These are phyloP conservation scores for Columbina picui DNA, from an alignment of 2,113 vertebrate genomes.

Conservation along the genomic window DNA sequence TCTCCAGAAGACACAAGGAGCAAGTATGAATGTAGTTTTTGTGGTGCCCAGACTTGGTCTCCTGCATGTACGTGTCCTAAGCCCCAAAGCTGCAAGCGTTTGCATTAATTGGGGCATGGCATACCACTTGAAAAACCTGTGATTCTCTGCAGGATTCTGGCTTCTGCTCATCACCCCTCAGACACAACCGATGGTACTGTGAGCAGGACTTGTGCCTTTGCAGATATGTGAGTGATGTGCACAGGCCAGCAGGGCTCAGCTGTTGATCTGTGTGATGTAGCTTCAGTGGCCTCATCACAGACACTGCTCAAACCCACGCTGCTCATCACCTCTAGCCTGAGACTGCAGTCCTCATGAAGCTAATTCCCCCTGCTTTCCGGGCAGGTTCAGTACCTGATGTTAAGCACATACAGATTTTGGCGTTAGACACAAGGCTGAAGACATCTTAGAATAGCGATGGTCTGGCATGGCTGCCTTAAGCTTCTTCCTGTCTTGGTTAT, in stretches of 20 bases:
- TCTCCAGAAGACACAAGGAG: background rate
- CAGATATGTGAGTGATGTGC: background rate
- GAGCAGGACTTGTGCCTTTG: background rate
- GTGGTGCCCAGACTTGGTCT: accelerated
- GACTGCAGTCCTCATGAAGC: background rate
- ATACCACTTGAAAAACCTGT: background rate
- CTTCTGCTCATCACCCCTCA: background rate
- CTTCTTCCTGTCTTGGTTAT: background rate
- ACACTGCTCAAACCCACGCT: accelerated
- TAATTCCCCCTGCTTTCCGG: background rate
- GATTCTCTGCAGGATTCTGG: background rate
- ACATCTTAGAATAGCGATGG: accelerated
- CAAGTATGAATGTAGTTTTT: background rate
- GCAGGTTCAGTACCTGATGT: background rate
- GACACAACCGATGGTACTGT: accelerated
- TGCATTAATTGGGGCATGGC: background rate
- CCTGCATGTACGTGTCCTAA: accelerated
- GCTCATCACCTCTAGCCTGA: background rate
- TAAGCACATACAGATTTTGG: background rate
- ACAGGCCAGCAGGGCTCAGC: background rate
- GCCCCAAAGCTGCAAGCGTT: background rate
- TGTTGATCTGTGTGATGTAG: background rate
- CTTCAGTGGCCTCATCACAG: background rate
- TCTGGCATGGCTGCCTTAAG: background rate
- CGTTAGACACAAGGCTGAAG: background rate